A percentile compares a stretch with the other conserved stretches of the same genome.
Evolutionary conservation across 2,797 vertebrate species (phyloP).

Genomic region (Sarcoramphus papa): DNA sequence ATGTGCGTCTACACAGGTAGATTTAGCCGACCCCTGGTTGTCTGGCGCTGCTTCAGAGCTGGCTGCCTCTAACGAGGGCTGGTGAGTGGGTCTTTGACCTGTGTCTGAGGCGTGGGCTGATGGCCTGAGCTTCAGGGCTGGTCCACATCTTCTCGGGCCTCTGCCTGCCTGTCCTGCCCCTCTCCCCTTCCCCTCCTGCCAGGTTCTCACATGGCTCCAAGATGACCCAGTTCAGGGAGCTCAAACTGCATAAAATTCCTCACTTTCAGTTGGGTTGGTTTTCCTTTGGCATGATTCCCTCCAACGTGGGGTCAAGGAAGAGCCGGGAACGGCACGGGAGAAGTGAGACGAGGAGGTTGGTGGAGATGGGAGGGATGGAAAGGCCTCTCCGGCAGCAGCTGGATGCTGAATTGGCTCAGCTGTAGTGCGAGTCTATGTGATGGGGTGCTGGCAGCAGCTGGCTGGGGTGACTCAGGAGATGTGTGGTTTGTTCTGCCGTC

Average conservation of each 20-base stretch:
- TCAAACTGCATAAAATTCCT: background rate
- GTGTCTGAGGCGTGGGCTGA: accelerated
- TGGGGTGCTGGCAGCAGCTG: background rate
- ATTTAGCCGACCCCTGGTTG: background rate
- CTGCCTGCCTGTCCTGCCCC: accelerated
- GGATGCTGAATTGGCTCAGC: background rate
- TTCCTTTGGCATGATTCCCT: accelerated
- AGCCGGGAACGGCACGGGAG: accelerated
- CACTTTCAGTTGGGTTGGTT: accelerated
- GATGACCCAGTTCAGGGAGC: background rate
- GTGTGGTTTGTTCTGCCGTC: background rate
- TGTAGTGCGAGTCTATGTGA: background rate
- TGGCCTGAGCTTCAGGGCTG: background rate
- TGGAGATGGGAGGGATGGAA: background rate
- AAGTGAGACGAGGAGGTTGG: background rate
- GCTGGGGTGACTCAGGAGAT: background rate
- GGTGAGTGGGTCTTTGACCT: background rate
- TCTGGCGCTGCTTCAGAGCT: background rate
- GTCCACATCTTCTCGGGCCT: background rate
- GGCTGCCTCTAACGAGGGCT: background rate
- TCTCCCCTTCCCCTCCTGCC: background rate
- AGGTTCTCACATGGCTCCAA: accelerated
- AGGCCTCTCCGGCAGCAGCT: background rate
- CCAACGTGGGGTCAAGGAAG: accelerated
- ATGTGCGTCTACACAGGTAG: background rate